Evolutionary conservation across 2,888 invertebrate species (phyloP).

Genomic region (Dorcus parallelipipedus): DNA sequence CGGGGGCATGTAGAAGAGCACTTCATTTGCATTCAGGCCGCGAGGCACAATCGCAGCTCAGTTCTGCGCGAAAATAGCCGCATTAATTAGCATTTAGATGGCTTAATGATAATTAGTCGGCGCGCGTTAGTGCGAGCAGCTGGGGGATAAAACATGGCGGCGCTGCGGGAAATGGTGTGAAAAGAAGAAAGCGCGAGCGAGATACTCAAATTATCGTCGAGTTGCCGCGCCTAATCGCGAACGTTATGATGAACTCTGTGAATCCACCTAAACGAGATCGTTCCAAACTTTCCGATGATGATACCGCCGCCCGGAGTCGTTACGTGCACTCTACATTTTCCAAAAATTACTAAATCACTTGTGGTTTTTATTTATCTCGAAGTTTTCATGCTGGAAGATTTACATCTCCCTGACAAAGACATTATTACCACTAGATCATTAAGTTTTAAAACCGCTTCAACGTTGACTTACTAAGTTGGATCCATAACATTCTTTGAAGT

Average conservation of each 20-base stretch:
- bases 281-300: constrained; percentile 37
- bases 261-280: constrained; percentile 38
- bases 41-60: constrained; percentile 45
- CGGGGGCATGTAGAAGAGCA: constrained; percentile 17
- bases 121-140: constrained; percentile 42
- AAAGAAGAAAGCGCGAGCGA: constrained; percentile 41
- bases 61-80: constrained; percentile 50
- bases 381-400: neutral
- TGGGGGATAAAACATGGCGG: constrained; percentile 45
- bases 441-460: too few species aligned
- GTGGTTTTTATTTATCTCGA: neutral
- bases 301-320: constrained; percentile 29
- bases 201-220: constrained; percentile 41
- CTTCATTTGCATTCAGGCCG: constrained; percentile 51
- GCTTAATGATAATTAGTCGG: constrained; percentile 54
- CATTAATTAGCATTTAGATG: constrained; percentile 57
- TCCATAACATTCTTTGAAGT: too few species aligned
- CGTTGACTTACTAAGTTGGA: too few species aligned
- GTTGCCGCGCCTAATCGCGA: constrained; percentile 35
- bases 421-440: too few species aligned
- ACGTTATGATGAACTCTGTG: constrained; percentile 42
- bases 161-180: constrained; percentile 47
- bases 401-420: too few species aligned
- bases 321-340: constrained; percentile 30
- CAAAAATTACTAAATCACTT: neutral